Evolutionary conservation across 2,797 vertebrate genomes (phyloP).

Genomic region (Scarus forsteni): DNA sequence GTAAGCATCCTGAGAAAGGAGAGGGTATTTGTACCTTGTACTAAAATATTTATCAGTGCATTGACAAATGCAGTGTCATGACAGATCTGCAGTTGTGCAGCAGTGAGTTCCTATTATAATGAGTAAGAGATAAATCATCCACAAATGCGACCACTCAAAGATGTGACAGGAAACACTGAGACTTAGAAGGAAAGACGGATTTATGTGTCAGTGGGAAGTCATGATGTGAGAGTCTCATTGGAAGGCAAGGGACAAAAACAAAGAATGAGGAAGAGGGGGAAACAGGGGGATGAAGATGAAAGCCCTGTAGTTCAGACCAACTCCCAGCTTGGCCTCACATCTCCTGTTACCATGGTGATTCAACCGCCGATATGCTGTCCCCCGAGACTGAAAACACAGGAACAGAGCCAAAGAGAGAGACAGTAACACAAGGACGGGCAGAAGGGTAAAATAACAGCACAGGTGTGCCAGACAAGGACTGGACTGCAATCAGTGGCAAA

Average conservation of each 20-base stretch:
- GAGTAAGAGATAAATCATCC: conserved; percentile 9
- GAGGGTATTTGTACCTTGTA: neutral
- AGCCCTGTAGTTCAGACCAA: conserved; percentile 55
- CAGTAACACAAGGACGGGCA: conserved; percentile 40
- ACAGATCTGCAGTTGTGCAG: neutral
- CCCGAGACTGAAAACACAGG: conserved; percentile 54
- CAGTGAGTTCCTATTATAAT: neutral
- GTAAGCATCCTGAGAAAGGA: neutral
- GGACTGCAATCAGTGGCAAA: conserved; percentile 2
- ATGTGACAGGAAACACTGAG: neutral
- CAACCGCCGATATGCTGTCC: conserved; percentile 44
- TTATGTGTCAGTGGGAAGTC: neutral
- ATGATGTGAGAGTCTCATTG: conserved; percentile 7
- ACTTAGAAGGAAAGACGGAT: conserved; percentile 5
- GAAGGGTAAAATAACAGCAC: conserved; percentile 24
- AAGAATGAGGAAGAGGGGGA: too few relatives aligned
- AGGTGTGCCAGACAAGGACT: conserved; percentile 30
- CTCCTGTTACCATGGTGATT: conserved; percentile 76
- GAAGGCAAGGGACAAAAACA: neutral
- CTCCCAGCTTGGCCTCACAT: conserved; percentile 59
- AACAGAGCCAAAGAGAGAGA: conserved; percentile 8
- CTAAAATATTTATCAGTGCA: neutral
- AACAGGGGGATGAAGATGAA: conserved; percentile 38
- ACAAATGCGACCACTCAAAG: neutral
- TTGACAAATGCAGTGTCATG: conserved; percentile 4